Base-by-base conservation (phyloP, 2,797 vertebrate species). In the Denticeps clupeoides region DNA sequence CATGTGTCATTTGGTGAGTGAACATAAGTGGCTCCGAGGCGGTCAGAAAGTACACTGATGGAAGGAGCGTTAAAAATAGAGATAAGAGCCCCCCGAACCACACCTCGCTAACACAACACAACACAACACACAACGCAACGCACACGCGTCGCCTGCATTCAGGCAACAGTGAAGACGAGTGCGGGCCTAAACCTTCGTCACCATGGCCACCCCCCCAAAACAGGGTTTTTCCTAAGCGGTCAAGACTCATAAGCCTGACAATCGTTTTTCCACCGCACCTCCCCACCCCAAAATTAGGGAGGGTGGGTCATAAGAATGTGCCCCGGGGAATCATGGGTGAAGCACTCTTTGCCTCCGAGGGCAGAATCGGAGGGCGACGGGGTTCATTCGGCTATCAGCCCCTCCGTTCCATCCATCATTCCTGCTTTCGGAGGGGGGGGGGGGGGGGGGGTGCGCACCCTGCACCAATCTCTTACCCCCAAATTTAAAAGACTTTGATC, bases 31-130 rank as follows among this genome's bases (percentile, higher is more conserved):
- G 77, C 69, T 78, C 65, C 62, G 67, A 69, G 76, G 74, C 70
- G 51, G 65, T 72, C 43, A 51, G 59, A 59, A 51, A 47, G 54
- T 46, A 62, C 67, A 71, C 69, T 78, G 78, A 82, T 80, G 73
- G 78, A 77, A 65, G 67, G 67, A 77, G 68, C 75, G 78, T 51
- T 79, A 82, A 79, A 81, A 80, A 81, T 81, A 81, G 77, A 77
- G 65, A 68, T 71, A 77, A 79, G 78, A 81, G 74, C 70, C 71
- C 38, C 21, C 35, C 35, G 35, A 35, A 38, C 35, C 18, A 8
- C 35, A 35, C 18, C 35, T 21, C n/a, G 13, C n/a, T 15, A 12
- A 32, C n/a, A 7, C 8, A 37, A 37, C 16, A 73, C 75, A 53
- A 8, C 68, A 63, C 66, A 68, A 70, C 65, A 64, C 55, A 55